phyloP scores from a whole-genome alignment of 2,888 invertebrate species.

The Stictocephala bisonia region DNA sequence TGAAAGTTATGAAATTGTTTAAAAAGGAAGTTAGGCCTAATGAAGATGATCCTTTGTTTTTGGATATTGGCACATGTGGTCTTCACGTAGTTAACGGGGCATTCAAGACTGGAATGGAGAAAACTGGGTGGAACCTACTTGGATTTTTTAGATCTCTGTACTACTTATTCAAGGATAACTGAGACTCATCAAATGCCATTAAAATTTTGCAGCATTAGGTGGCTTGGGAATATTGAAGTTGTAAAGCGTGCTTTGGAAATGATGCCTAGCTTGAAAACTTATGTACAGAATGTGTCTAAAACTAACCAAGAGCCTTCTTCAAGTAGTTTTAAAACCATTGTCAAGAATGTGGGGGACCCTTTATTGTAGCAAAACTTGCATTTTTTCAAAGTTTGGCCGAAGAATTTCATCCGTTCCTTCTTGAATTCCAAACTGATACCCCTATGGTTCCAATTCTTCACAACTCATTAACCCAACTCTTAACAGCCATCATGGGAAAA shows the following conservation, averaged over 20 bases:
- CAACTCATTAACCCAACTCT: background rate
- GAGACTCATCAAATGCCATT: slow-evolving; percentile 41
- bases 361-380: slow-evolving; percentile 46
- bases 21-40: slow-evolving; percentile 25
- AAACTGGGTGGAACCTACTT: slow-evolving; percentile 30
- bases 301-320: no score
- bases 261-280: slow-evolving; percentile 42
- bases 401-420: slow-evolving; percentile 47
- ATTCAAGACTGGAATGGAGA: slow-evolving; percentile 33
- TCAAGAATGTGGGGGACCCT: slow-evolving; percentile 32
- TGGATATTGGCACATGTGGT: slow-evolving; percentile 38
- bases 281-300: slow-evolving; percentile 37
- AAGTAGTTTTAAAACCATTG: slow-evolving; percentile 5
- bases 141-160: slow-evolving; percentile 44
- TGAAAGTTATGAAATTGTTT: slow-evolving; percentile 35
- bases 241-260: slow-evolving; percentile 43
- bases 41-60: background rate
- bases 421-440: slow-evolving; percentile 41
- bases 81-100: slow-evolving; percentile 35
- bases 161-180: slow-evolving; percentile 49
- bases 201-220: slow-evolving; percentile 48
- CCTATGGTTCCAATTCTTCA: slow-evolving; percentile 48
- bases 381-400: slow-evolving; percentile 47
- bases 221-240: slow-evolving; percentile 51
- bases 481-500: background rate